These are phyloP conservation scores for Petrocephalus zakoni DNA, from an alignment of 2,113 vertebrate genomes.

Conservation along the genomic window DNA sequence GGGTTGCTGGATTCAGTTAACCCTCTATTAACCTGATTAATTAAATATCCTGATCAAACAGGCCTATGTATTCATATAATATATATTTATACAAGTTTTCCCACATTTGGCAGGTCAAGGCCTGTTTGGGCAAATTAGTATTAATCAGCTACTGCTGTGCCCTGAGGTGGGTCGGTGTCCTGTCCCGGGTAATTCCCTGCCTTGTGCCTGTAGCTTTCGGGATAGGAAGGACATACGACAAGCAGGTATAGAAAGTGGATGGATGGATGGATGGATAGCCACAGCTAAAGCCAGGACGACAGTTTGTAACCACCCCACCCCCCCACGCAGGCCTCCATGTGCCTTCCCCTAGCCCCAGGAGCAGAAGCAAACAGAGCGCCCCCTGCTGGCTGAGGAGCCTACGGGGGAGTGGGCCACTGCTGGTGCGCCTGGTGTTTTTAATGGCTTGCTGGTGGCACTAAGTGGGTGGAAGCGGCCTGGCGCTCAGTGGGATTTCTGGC, in stretches of 20 bases:
- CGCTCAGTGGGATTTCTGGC: conserved; percentile 51
- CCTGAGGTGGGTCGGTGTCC: neutral
- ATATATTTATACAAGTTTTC: neutral
- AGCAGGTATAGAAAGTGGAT: neutral
- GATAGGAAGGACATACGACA: neutral
- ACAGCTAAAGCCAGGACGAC: neutral
- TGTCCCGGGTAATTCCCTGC: neutral
- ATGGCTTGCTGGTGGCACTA: conserved; percentile 30
- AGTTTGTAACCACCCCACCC: neutral
- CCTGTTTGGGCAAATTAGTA: neutral
- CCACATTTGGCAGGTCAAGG: neutral
- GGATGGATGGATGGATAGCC: neutral
- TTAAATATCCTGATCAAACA: neutral
- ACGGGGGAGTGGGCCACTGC: conserved; percentile 39
- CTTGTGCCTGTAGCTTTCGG: neutral
- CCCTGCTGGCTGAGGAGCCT: conserved; percentile 37
- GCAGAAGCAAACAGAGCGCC: conserved; percentile 45
- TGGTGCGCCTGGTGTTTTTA: conserved; percentile 42
- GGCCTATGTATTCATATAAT: neutral
- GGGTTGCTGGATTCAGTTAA: neutral
- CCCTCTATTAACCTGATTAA: neutral
- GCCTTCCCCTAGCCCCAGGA: conserved; percentile 26
- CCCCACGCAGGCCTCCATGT: too few relatives aligned
- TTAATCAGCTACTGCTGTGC: neutral
- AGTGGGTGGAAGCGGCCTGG: conserved; percentile 41